These are phyloP conservation scores for Germaria angustata DNA, from an alignment of 2,888 invertebrate species.

Conservation along the genomic window DNA sequence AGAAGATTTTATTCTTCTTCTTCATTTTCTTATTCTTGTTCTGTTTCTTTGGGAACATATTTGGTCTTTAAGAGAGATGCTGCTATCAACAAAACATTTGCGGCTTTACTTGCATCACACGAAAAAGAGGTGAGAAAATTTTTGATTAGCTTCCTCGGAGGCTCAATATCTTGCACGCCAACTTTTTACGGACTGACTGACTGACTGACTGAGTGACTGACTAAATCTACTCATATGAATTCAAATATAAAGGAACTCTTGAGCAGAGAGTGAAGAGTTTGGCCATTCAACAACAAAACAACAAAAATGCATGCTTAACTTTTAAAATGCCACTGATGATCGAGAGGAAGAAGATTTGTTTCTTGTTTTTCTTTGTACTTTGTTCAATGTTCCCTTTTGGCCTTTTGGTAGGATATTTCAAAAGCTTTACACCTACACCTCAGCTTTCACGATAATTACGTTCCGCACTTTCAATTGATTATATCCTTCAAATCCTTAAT, in stretches of 20 bases:
- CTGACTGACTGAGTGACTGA: slow-evolving; percentile 12
- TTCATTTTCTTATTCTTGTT: no score
- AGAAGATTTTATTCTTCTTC: slow-evolving; percentile 28
- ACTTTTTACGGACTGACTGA: slow-evolving; percentile 27
- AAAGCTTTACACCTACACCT: not conserved
- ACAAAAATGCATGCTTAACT: slow-evolving; percentile 29
- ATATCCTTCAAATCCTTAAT: no score
- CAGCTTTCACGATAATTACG: no score
- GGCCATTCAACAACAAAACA: slow-evolving; percentile 22
- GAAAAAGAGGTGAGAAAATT: slow-evolving; percentile 80
- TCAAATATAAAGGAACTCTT: not conserved
- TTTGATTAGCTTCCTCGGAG: slow-evolving; percentile 79
- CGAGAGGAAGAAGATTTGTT: slow-evolving; percentile 12
- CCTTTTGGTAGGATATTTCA: slow-evolving; percentile 16
- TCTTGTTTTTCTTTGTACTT: not conserved
- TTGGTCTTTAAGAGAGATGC: slow-evolving; percentile 16
- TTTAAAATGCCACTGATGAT: slow-evolving; percentile 51
- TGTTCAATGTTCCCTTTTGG: slow-evolving; percentile 3
- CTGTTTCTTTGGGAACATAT: not conserved
- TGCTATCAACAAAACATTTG: slow-evolving; percentile 62
- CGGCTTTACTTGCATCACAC: slow-evolving; percentile 71
- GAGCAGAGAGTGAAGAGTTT: slow-evolving; percentile 12
- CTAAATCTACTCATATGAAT: slow-evolving; percentile 2
- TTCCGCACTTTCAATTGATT: no score
- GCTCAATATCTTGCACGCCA: slow-evolving; percentile 67